Evolutionary conservation across 2,797 vertebrate species (phyloP), one percentile per base, ranked within the genome.

Genomic region (Mycteria americana): DNA sequence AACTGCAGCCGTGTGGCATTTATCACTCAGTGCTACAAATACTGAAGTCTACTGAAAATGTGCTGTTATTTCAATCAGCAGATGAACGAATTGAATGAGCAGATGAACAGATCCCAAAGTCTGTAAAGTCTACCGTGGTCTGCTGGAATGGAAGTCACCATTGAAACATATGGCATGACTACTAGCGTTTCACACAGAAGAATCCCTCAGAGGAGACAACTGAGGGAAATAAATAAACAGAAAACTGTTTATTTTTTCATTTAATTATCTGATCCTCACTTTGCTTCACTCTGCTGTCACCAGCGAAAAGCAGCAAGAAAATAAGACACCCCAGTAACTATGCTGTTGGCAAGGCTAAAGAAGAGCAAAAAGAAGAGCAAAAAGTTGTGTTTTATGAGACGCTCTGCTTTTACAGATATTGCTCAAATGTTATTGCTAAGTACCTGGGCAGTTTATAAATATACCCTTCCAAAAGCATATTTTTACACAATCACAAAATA

Each of bases 161-260:
- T 2, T 39, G 75, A 94, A 89, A 88, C 77, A 84, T 85, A 91
- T 22, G 73, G 57, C 9, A 56, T 31, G 33, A 94, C 76, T 89
- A 85, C 73, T 45, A 88, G 69, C 2, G 0, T 73, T 93, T 92
- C 69, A 89, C n/a, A 73, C 67, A 88, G 84, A 89, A 95, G 91
- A 98, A 98, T 80, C 89, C 70, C 88, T 94, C 51, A 31, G 54
- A 82, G 59, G n/a, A 95, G 57, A 54, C 24, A 94, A 95, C 23
- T 43, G 21, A 88, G 93, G n/a, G n/a, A n/a, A n/a, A n/a, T n/a
- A n/a, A n/a, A n/a, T n/a, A n/a, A n/a, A n/a, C n/a, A n/a, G n/a
- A n/a, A n/a, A n/a, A n/a, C n/a, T n/a, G 96, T 98, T 96, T 97
- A 90, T 97, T 97, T 98, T 98, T 97, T 97, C 97, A 98, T 97